Percentiles rank a stretch among this genome's conserved stretches.
Evolutionary conservation across 2,888 invertebrate genomes (phyloP).

Genomic region (Volucella zonaria): DNA sequence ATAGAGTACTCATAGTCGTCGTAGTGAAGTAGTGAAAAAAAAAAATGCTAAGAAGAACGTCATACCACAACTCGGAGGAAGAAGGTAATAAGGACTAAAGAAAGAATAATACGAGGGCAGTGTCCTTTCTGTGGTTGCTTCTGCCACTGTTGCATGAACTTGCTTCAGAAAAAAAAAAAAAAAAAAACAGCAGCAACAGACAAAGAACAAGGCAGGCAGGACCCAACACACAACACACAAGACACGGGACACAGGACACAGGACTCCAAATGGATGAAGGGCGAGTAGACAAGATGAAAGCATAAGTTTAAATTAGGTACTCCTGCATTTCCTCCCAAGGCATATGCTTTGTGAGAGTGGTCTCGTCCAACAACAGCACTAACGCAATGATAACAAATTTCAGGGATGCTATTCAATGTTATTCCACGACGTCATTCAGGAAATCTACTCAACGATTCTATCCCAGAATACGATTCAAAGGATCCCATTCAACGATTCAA

Average conservation of each 20-base stretch:
- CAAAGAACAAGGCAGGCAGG: conserved; percentile 2
- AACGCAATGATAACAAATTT: conserved; percentile 44
- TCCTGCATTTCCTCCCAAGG: conserved; percentile 23
- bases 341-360: conserved; percentile 17
- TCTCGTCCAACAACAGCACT: conserved; percentile 19
- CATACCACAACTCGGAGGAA: not conserved
- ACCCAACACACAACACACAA: no score
- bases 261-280: not conserved
- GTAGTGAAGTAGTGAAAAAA: conserved; percentile 2
- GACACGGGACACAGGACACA: not conserved
- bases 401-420: no score
- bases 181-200: conserved; percentile 1
- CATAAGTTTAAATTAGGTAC: conserved; percentile 66
- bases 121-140: conserved; percentile 44
- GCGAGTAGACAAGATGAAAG: conserved; percentile 46
- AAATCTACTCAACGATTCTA: no score
- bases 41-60: conserved; percentile 1
- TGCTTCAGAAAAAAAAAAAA: not conserved
- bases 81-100: no score
- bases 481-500: conserved; percentile 16
- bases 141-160: not conserved
- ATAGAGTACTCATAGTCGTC: not conserved
- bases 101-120: conserved; percentile 38
- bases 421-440: no score
- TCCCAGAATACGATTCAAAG: no score